Evolutionary conservation across 2,888 invertebrate genomes (phyloP), one percentile per base, ranked within the genome.

Genomic region (Lumbricus terrestris): DNA sequence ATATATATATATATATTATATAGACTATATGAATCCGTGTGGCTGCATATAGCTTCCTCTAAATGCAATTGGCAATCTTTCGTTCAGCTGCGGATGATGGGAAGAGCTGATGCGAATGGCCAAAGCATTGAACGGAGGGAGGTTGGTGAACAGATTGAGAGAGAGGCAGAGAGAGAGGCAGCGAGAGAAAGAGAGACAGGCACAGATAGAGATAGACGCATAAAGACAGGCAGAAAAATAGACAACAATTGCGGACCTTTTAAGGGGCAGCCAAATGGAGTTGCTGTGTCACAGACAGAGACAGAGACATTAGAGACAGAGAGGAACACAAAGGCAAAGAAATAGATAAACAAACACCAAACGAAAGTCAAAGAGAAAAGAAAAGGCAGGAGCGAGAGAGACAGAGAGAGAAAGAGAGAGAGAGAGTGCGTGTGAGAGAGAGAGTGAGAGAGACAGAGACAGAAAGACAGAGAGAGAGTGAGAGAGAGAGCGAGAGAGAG

Each of bases 211-310:
- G n/a, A n/a, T n/a, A 69, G 13, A n/a, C 69, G n/a, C 69, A 69
- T 29, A n/a, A 11, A 69, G 69, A 69, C 69, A 69, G 13, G n/a
- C 2, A n/a, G 29, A 69, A 13, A 69, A 16, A 29, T 8, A n/a
- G 69, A n/a, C 69, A 69, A n/a, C n/a, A 69, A 69, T n/a, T n/a
- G 29, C 11, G 69, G n/a, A 0, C 69, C n/a, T 29, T n/a, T 69
- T 69, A 69, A n/a, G n/a, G 69, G n/a, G 69, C n/a, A n/a, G n/a
- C n/a, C 69, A 69, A 69, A 69, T 69, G 69, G 69, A n/a, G 69
- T 69, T n/a, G n/a, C 29, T 69, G 69, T 54, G 69, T 69, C n/a
- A 69, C 13, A n/a, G 29, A 69, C 5, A 69, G 29, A 69, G 6
- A n/a, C n/a, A 69, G 15, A 47, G n/a, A n/a, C n/a, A n/a, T n/a